These are phyloP conservation scores for Micropterix aruncella DNA, from an alignment of 2,888 invertebrate species.

Conservation along the genomic window DNA sequence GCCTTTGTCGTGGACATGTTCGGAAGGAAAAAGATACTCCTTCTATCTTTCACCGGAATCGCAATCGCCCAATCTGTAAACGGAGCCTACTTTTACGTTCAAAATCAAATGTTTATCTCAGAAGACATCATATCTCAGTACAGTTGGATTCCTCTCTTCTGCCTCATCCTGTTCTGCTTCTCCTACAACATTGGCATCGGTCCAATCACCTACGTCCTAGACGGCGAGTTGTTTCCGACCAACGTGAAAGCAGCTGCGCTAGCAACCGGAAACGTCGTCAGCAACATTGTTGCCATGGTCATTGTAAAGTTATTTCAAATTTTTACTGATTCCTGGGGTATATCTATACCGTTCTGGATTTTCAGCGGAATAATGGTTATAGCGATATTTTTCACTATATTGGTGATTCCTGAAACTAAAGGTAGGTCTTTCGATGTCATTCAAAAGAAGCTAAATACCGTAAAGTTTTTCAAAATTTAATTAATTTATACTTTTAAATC, in stretches of 20 bases:
- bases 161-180: slow-evolving; percentile 25
- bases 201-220: slow-evolving; percentile 26
- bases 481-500: not conserved
- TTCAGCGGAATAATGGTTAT: slow-evolving; percentile 22
- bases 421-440: slow-evolving; percentile 28
- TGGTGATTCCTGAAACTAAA: slow-evolving; percentile 30
- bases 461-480: not conserved
- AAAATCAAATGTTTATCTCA: slow-evolving; percentile 7
- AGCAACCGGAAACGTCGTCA: slow-evolving; percentile 22
- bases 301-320: slow-evolving; percentile 28
- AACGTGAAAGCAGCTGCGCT: slow-evolving; percentile 28
- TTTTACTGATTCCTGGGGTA: slow-evolving; percentile 21
- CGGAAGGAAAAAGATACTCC: slow-evolving; percentile 22
- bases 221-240: slow-evolving; percentile 30
- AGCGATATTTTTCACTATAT: slow-evolving; percentile 21
- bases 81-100: slow-evolving; percentile 21
- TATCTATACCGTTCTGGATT: slow-evolving; percentile 24
- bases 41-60: slow-evolving; percentile 21
- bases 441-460: slow-evolving; percentile 22
- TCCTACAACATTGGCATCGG: slow-evolving; percentile 27
- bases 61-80: slow-evolving; percentile 19
- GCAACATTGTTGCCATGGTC: slow-evolving; percentile 23
- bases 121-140: slow-evolving; percentile 8
- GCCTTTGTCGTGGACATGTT: slow-evolving; percentile 21
- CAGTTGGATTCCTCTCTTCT: slow-evolving; percentile 23